These are phyloP conservation scores for Metaphire vulgaris DNA, from an alignment of 1,140 invertebrate genomes.

Conservation along the genomic window DNA sequence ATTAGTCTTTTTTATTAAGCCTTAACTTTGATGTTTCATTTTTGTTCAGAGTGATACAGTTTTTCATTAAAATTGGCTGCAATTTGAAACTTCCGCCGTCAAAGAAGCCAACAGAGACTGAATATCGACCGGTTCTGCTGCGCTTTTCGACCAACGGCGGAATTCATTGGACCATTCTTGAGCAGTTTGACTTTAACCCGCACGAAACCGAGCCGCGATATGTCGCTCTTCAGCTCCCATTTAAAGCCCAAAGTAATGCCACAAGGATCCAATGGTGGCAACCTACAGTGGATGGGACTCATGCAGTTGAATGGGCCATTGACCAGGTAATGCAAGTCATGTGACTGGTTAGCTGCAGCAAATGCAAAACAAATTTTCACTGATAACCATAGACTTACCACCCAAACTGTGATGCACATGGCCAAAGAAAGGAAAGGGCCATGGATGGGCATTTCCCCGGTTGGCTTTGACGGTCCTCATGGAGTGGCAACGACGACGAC, in stretches of 20 bases:
- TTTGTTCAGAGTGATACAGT: slow-evolving; percentile 44
- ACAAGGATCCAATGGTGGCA: slow-evolving; percentile 52
- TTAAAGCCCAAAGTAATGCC: slow-evolving; percentile 42
- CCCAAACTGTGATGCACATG: too few relatives aligned
- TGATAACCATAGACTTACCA: too few relatives aligned
- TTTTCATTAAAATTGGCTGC: slow-evolving; percentile 46
- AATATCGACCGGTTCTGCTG: slow-evolving; percentile 41
- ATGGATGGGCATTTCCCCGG: too few relatives aligned
- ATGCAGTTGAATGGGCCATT: slow-evolving; percentile 50
- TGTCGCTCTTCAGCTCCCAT: slow-evolving; percentile 46
- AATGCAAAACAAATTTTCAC: too few relatives aligned
- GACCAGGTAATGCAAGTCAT: too few relatives aligned
- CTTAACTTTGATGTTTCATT: too few relatives aligned
- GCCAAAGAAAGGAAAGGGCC: too few relatives aligned
- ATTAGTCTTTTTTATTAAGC: too few relatives aligned
- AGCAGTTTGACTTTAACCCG: slow-evolving; percentile 48
- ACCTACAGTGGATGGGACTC: slow-evolving; percentile 46
- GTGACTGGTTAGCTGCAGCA: too few relatives aligned
- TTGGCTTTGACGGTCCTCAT: too few relatives aligned
- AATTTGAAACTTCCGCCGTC: slow-evolving; percentile 30
- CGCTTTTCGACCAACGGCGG: slow-evolving; percentile 52
- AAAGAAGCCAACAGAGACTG: slow-evolving; percentile 31
- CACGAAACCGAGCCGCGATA: slow-evolving; percentile 40
- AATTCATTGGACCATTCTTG: slow-evolving; percentile 48
- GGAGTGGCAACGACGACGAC: too few relatives aligned